phyloP scores from a whole-genome alignment of 2,888 invertebrate species.

The Thyatira batis region DNA sequence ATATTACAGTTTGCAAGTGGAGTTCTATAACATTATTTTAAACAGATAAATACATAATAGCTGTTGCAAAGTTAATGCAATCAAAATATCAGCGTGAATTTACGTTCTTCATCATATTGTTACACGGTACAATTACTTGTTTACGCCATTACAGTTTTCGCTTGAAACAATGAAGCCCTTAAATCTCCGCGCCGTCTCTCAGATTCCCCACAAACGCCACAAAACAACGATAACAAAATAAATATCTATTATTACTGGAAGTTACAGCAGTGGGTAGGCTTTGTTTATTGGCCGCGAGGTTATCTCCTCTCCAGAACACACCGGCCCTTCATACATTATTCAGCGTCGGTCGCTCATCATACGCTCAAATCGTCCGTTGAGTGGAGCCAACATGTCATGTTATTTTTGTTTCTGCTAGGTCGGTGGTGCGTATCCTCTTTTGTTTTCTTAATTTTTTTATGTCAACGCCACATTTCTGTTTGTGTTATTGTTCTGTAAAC shows the following conservation, averaged over 20 bases:
- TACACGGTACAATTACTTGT: too few species aligned
- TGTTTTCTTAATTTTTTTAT: slow-evolving; percentile 1
- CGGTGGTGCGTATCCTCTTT: neutral
- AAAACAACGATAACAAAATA: slow-evolving; percentile 8
- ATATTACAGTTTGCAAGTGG: too few species aligned
- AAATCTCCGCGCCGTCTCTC: neutral
- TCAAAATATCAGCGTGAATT: too few species aligned
- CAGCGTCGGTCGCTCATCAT: slow-evolving; percentile 50
- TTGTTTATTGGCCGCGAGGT: slow-evolving; percentile 33
- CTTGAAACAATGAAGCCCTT: neutral
- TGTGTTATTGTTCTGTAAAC: too few species aligned
- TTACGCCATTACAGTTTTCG: too few species aligned
- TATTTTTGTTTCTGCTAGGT: slow-evolving; percentile 31
- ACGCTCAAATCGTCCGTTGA: slow-evolving; percentile 40
- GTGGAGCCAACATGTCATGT: slow-evolving; percentile 34
- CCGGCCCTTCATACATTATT: slow-evolving; percentile 56
- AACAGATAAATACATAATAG: too few species aligned
- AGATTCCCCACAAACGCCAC: neutral
- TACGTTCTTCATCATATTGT: too few species aligned
- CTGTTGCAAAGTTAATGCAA: too few species aligned
- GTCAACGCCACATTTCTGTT: neutral
- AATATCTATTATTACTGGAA: slow-evolving; percentile 22
- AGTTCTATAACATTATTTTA: too few species aligned
- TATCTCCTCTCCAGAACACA: slow-evolving; percentile 27
- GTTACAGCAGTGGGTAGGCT: slow-evolving; percentile 23